Evolutionary conservation across 1,140 invertebrate genomes (phyloP).

Genomic region (Mya arenaria): DNA sequence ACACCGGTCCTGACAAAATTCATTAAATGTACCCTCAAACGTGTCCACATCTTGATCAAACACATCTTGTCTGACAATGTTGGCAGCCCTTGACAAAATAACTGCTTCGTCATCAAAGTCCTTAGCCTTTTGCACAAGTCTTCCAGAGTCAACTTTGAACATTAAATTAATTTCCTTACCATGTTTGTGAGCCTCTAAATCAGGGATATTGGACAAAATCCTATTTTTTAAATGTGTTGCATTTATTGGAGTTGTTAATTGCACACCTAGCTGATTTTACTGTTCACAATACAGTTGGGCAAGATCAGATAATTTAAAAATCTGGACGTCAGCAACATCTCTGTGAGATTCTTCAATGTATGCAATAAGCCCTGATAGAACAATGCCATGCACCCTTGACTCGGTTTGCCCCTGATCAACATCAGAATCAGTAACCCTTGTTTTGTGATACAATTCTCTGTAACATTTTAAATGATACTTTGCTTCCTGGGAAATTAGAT

Average conservation of each 20-base stretch:
- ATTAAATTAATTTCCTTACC: neutral
- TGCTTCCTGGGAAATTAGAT: neutral
- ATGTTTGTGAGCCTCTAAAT: slow-evolving; percentile 6
- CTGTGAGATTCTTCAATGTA: slow-evolving; percentile 1
- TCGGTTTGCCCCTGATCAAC: neutral
- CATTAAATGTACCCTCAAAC: neutral
- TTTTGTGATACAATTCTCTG: neutral
- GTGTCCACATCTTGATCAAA: neutral
- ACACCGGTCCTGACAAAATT: neutral
- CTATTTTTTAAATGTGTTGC: slow-evolving; percentile 12
- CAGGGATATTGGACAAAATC: slow-evolving; percentile 5
- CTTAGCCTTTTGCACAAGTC: neutral
- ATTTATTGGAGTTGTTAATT: neutral
- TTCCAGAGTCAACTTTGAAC: slow-evolving; percentile 1
- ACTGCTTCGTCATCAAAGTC: slow-evolving; percentile 9
- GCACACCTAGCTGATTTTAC: neutral
- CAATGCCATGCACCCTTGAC: slow-evolving; percentile 5
- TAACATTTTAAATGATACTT: slow-evolving; percentile 14
- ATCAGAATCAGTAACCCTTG: neutral
- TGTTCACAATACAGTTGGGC: neutral
- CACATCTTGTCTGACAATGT: neutral
- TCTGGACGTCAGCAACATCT: neutral
- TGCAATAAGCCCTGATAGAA: neutral
- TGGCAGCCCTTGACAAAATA: neutral
- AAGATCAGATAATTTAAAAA: neutral